Evolutionary conservation across 2,888 invertebrate genomes (phyloP).

Genomic region (Amblyteles armatorius): DNA sequence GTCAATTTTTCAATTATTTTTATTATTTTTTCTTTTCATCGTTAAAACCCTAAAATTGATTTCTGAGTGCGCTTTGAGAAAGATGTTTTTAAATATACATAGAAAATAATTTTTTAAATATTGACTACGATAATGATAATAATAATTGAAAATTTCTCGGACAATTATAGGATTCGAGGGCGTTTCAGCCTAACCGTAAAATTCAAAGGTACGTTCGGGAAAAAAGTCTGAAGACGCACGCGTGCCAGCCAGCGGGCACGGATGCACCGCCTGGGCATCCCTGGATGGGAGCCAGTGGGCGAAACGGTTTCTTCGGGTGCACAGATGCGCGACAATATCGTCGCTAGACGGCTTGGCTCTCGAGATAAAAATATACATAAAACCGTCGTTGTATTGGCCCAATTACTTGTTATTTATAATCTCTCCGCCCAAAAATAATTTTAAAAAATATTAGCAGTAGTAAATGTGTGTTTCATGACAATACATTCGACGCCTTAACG

Average conservation of each 20-base stretch:
- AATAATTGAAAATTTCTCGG: background rate
- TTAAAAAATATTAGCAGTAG: too few relatives aligned
- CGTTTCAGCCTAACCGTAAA: background rate
- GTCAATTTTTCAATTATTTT: background rate
- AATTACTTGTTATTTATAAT: background rate
- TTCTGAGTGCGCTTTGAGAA: too few relatives aligned
- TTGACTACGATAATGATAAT: background rate
- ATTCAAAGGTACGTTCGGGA: background rate
- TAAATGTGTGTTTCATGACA: too few relatives aligned
- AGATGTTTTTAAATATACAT: too few relatives aligned
- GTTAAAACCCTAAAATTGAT: too few relatives aligned
- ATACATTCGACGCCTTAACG: too few relatives aligned
- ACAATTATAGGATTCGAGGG: constrained; percentile 23
- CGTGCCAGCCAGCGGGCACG: constrained; percentile 1
- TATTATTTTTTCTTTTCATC: too few relatives aligned
- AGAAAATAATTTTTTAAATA: background rate
- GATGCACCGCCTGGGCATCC: constrained; percentile 46
- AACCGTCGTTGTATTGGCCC: background rate
- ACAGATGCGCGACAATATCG: constrained; percentile 42
- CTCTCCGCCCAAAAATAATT: background rate
- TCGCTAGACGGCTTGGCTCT: constrained; percentile 1
- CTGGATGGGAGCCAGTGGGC: constrained; percentile 29
- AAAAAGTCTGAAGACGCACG: constrained; percentile 17
- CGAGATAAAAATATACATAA: background rate
- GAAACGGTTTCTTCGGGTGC: constrained; percentile 37